A percentile compares a stretch with the other conserved stretches of the same genome.
These are phyloP conservation scores for Mergus octosetaceus DNA, from an alignment of 2,797 vertebrate genomes.

Conservation along the genomic window DNA sequence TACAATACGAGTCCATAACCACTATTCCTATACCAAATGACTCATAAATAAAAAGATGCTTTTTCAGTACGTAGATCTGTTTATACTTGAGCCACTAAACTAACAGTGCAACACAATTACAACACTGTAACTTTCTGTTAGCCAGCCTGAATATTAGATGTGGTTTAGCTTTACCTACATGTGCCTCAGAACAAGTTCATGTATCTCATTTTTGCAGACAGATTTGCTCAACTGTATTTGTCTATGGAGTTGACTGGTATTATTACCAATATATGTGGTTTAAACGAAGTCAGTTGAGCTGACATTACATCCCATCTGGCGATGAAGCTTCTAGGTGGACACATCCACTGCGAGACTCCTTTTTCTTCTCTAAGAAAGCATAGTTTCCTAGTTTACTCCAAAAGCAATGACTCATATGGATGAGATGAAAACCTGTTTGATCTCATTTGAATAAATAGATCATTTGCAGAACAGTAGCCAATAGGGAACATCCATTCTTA, in stretches of 20 bases:
- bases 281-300: background rate
- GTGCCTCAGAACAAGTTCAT: background rate
- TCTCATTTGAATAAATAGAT: background rate
- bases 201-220: background rate
- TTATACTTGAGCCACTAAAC: background rate
- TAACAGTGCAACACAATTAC: background rate
- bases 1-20: background rate
- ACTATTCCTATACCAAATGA: background rate
- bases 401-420: background rate
- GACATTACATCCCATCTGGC: background rate
- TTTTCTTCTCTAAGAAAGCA: background rate
- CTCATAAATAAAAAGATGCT: background rate
- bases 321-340: background rate
- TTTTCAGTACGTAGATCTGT: background rate
- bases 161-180: background rate
- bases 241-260: background rate
- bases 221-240: background rate
- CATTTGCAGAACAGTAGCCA: background rate
- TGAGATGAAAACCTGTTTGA: background rate
- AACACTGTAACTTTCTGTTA: background rate
- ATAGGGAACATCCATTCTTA: background rate
- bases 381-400: background rate
- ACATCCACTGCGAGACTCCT: background rate
- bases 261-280: background rate
- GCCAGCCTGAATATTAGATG: background rate